Conservation (phyloP, 2,113 vertebrate genomes). For the Ptilorrhoa leucosticta region DNA sequence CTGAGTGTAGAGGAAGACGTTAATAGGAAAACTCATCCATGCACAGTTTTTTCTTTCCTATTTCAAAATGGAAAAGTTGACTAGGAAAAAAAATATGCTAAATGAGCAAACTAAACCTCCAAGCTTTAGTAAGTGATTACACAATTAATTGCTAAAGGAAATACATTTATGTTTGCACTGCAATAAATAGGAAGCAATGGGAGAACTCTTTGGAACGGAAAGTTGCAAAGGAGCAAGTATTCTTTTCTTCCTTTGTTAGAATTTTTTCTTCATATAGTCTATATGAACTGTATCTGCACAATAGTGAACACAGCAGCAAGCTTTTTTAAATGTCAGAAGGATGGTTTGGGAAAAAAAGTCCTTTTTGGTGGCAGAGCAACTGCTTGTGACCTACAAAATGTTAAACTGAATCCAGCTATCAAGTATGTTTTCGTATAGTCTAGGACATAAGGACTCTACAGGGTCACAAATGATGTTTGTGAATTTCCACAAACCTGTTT, state of each 20-base stretch:
- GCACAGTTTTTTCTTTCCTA: not conserved
- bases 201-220: not conserved
- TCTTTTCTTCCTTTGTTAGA: not conserved
- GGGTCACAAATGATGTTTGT: not conserved
- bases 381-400: not conserved
- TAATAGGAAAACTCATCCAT: not conserved
- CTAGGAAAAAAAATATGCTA: not conserved
- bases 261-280: not conserved
- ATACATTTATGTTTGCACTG: not conserved
- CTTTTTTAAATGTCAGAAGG: not conserved
- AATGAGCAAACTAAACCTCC: not conserved
- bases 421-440: not conserved
- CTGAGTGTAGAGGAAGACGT: not conserved
- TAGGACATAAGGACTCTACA: not conserved
- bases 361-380: not conserved
- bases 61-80: not conserved
- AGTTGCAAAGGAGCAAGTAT: not conserved
- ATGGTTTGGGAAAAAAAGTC: not conserved
- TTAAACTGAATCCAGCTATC: not conserved
- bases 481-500: not conserved
- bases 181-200: not conserved
- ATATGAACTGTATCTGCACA: not conserved
- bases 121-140: not conserved
- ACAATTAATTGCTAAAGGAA: not conserved
- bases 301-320: not conserved